Percentiles rank a stretch among this genome's conserved stretches.
phyloP scores from a whole-genome alignment of 2,888 invertebrate species.

The Xestia c-nigrum region DNA sequence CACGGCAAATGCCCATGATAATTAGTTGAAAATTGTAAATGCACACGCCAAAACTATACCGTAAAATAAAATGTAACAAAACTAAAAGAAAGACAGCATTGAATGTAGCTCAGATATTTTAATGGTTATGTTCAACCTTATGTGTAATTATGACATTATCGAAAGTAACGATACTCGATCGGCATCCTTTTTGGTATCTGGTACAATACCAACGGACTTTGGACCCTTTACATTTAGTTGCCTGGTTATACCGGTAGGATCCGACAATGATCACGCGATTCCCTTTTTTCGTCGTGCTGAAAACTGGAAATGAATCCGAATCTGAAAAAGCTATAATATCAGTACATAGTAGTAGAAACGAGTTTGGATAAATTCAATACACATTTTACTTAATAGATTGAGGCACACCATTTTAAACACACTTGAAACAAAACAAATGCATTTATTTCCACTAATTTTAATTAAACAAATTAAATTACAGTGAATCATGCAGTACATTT shows the following conservation, averaged over 20 bases:
- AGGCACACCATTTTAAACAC: too few species aligned
- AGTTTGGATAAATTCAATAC: too few species aligned
- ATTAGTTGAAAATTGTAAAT: too few species aligned
- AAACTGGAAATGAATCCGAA: not conserved
- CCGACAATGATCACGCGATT: constrained; percentile 47
- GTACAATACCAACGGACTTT: constrained; percentile 47
- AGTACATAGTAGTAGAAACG: not conserved
- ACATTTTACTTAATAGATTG: too few species aligned
- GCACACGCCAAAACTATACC: not conserved
- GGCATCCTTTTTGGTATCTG: constrained; percentile 28
- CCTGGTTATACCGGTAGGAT: constrained; percentile 42
- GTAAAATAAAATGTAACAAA: not conserved
- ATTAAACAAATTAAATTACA: too few species aligned
- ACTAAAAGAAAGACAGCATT: not conserved
- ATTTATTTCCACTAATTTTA: too few species aligned
- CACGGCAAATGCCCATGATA: not conserved
- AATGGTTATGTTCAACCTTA: constrained; percentile 57
- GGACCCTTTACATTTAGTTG: constrained; percentile 24
- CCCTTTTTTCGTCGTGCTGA: constrained; percentile 29
- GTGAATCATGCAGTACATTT: too few species aligned
- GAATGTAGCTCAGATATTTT: not conserved
- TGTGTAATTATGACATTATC: constrained; percentile 17
- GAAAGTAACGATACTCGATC: constrained; percentile 26
- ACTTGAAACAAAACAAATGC: too few species aligned
- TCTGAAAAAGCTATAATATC: constrained; percentile 29